These are phyloP conservation scores for Lamprotornis superbus DNA, from an alignment of 2,113 vertebrate species.

Conservation along the genomic window DNA sequence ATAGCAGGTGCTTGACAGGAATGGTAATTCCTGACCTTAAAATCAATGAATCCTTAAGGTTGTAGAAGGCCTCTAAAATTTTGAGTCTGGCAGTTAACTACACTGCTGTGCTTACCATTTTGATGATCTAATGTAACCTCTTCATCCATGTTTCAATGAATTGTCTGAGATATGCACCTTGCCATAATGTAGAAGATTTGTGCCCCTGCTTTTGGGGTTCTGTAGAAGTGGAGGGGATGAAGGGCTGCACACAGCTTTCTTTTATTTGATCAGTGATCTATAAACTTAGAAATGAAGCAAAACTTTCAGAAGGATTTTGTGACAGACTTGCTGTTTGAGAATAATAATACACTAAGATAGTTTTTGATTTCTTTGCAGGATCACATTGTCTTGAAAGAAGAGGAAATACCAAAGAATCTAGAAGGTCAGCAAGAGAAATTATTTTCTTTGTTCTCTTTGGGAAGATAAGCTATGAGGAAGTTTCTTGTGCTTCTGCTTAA, in stretches of 20 bases:
- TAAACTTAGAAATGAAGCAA: background rate
- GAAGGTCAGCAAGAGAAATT: constrained; percentile 64
- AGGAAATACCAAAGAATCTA: constrained; percentile 24
- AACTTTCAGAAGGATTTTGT: background rate
- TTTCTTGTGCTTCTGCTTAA: background rate
- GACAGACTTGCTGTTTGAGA: background rate
- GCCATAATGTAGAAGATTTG: background rate
- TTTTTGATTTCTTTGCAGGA: constrained; percentile 67
- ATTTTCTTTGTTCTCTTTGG: background rate
- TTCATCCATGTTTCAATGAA: background rate
- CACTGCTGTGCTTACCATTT: background rate
- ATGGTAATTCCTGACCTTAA: background rate
- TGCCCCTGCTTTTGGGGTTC: background rate
- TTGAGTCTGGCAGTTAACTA: background rate
- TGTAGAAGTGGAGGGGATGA: background rate
- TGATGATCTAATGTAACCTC: background rate
- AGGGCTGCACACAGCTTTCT: background rate
- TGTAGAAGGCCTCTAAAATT: background rate
- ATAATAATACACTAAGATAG: background rate
- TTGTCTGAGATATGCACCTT: background rate
- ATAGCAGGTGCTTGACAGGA: background rate
- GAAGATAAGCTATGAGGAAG: background rate
- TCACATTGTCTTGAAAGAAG: constrained; percentile 72
- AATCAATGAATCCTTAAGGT: background rate
- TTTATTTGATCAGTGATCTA: background rate